Base-by-base conservation (phyloP, 2,888 invertebrate species). In the Trachelus iudaicus region DNA sequence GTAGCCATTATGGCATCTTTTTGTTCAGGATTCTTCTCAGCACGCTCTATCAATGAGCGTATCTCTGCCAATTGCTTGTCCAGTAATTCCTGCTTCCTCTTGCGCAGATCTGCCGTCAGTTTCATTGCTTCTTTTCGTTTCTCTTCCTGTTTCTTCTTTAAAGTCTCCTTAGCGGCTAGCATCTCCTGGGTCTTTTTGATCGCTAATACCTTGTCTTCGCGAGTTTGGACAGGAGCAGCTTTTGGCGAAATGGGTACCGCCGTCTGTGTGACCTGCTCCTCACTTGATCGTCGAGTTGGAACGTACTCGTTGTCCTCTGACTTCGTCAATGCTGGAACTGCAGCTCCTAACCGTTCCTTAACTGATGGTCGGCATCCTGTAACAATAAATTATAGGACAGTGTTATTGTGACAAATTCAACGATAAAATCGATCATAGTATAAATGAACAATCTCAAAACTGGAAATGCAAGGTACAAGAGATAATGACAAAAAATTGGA, bases 31-130 rank as follows among this genome's bases (percentile, higher is more conserved):
- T 94, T 95, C 76, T 95, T 95, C 88, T 98, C 98, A 37, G 98
- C 93, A 81, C 96, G 94, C 84, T 96, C 95, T 79, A 98, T 95
- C 34, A 98, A 93, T 76, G 95, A 92, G 89, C 96, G 96, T 92
- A 98, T 97, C 87, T 98, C 97, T 56, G 95, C 95, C n/a, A 98
- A 92, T 90, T 98, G 97, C 81, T 96, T 97, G 82, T 97, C 95
- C n/a, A 98, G 91, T 80, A 98, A 90, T 82, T 96, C 96, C 86
- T 97, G 97, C 82, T 97, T 97, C 0, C 97, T 93, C 87, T 97
- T 96, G 77, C 96, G 95, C 86, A 98, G 92, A 87, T 97, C 96
- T 84, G 95, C 94, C 0, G 96, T 96, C 75, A 97, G 93, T 87
- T 96, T 96, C 56, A 95, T 90, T 2, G 95, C 95, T 82, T 96